Percentiles rank a stretch among this genome's conserved stretches.
phyloP scores from a whole-genome alignment of 2,797 vertebrate species.

The Naso thynnoides region DNA sequence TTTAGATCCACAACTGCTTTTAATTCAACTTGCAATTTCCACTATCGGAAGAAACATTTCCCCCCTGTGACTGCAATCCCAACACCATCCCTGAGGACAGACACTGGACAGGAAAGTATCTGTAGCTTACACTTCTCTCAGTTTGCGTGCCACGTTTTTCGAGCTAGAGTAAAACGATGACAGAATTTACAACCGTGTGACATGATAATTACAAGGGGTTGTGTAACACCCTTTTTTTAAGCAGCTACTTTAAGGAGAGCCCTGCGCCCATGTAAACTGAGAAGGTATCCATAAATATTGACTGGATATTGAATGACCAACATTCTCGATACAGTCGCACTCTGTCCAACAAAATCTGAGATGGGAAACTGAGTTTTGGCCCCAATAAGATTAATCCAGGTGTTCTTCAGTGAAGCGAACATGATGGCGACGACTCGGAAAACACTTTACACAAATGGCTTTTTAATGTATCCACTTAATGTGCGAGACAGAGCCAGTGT shows the following conservation, averaged over 20 bases:
- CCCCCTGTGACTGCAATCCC: neutral
- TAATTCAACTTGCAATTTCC: conserved; percentile 21
- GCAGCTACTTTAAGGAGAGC: conserved; percentile 74
- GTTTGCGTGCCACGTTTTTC: conserved; percentile 32
- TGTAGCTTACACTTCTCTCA: conserved; percentile 5
- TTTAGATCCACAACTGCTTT: conserved; percentile 9
- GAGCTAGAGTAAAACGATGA: conserved; percentile 56
- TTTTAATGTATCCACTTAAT: neutral
- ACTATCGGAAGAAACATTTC: conserved; percentile 4
- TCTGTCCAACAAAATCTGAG: neutral
- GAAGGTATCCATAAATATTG: conserved; percentile 75
- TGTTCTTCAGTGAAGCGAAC: neutral
- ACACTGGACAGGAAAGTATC: neutral
- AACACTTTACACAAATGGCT: neutral
- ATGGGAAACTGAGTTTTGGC: conserved; percentile 3
- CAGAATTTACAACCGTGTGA: conserved; percentile 72
- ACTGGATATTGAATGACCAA: conserved; percentile 70
- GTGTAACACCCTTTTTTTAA: conserved; percentile 71
- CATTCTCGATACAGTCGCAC: conserved; percentile 38
- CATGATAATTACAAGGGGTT: conserved; percentile 67
- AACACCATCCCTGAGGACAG: neutral
- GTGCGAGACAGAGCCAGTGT: neutral
- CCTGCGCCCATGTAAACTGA: conserved; percentile 69
- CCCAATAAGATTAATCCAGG: conserved; percentile 17
- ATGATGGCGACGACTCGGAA: neutral